These are phyloP conservation scores for Fistularia tabacaria DNA, from an alignment of 2,797 vertebrate species.

Conservation along the genomic window DNA sequence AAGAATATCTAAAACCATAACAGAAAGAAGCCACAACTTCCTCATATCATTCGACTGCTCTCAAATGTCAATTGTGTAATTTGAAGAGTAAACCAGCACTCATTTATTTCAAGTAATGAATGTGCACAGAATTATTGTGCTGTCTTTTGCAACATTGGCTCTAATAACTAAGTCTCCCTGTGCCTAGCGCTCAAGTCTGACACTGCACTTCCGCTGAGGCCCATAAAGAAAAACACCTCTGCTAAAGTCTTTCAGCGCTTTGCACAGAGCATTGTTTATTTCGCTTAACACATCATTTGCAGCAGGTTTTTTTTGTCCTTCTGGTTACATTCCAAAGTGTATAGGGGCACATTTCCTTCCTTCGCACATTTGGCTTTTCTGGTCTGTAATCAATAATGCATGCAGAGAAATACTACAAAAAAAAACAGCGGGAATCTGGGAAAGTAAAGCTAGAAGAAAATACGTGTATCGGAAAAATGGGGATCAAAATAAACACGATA, in stretches of 20 bases:
- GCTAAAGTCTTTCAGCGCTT: conserved; percentile 53
- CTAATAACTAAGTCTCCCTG: no score
- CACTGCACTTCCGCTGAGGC: conserved; percentile 47
- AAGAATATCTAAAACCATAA: conserved; percentile 8
- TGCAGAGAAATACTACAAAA: conserved; percentile 31
- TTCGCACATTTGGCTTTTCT: conserved; percentile 59
- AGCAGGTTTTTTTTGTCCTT: conserved; percentile 49
- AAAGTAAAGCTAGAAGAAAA: conserved; percentile 2
- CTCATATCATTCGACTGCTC: no score
- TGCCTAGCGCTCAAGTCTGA: no score
- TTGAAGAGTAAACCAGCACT: no score
- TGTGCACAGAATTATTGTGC: no score
- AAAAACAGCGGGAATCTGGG: conserved; percentile 26
- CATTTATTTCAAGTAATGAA: no score
- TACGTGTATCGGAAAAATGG: background rate
- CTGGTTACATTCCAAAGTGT: conserved; percentile 64
- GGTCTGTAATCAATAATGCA: conserved; percentile 49
- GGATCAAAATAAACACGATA: no score
- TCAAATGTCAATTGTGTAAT: no score
- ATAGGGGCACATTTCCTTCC: conserved; percentile 43
- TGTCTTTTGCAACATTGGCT: no score
- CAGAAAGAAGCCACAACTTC: no score
- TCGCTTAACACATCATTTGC: conserved; percentile 78
- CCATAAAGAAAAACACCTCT: conserved; percentile 64
- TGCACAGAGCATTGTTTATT: conserved; percentile 71